phyloP scores from a whole-genome alignment of 2,888 invertebrate genomes.

The Antheraea yamamai region DNA sequence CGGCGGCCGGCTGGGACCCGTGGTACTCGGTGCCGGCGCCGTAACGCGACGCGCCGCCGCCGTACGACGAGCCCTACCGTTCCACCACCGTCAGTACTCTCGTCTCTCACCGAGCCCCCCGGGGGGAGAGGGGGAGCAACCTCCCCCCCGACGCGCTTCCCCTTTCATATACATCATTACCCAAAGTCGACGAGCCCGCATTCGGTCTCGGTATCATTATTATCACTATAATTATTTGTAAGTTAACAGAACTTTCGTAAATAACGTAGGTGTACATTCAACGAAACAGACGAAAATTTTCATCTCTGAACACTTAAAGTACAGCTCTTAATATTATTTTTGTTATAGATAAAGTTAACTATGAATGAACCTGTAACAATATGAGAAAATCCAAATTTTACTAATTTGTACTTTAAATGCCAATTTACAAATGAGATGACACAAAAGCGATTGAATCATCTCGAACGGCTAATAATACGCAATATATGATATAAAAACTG shows the following conservation, averaged over 20 bases:
- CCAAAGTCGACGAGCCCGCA: slow-evolving; percentile 27
- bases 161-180: neutral
- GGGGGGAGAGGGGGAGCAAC: slow-evolving; percentile 4
- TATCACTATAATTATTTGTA: slow-evolving; percentile 23
- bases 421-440: slow-evolving; percentile 79
- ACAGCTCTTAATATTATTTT: slow-evolving; percentile 80
- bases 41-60: slow-evolving; percentile 74
- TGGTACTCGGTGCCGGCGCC: slow-evolving; percentile 72
- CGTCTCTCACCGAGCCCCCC: slow-evolving; percentile 21
- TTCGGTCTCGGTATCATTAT: slow-evolving; percentile 36
- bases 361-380: slow-evolving; percentile 83
- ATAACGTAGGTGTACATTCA: slow-evolving; percentile 54
- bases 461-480: slow-evolving; percentile 71
- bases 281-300: slow-evolving; percentile 67
- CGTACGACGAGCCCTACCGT: slow-evolving; percentile 79
- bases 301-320: slow-evolving; percentile 82
- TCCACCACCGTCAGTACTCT: slow-evolving; percentile 32
- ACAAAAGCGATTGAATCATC: slow-evolving; percentile 70
- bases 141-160: neutral
- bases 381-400: slow-evolving; percentile 80
- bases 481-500: slow-evolving; percentile 59
- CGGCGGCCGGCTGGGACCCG: slow-evolving; percentile 64
- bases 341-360: slow-evolving; percentile 70
- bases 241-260: slow-evolving; percentile 53
- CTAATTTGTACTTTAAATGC: slow-evolving; percentile 83